Percentiles rank a stretch among this genome's conserved stretches.
Conservation (phyloP, 2,113 vertebrate species). For the Casuarius casuarius region DNA sequence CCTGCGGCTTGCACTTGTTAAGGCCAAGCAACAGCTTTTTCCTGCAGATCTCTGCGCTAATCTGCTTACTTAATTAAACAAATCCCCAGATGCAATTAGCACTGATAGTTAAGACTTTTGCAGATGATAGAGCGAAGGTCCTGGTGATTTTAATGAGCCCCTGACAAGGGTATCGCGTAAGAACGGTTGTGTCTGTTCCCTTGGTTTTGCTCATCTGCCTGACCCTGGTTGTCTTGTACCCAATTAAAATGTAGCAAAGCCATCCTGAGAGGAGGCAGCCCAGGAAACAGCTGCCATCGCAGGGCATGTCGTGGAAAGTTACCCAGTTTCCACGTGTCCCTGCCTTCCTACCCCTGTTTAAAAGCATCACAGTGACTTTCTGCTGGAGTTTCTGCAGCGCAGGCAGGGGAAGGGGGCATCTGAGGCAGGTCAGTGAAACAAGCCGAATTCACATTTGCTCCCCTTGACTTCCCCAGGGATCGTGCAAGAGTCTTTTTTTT, state of each 20-base stretch:
- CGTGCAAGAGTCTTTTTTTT: not conserved
- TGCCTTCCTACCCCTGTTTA: not conserved
- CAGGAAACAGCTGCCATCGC: not conserved
- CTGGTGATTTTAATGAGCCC: not conserved
- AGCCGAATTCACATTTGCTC: not conserved
- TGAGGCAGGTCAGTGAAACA: not conserved
- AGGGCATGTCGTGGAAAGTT: not conserved
- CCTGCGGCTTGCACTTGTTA: not conserved
- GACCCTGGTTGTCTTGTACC: not conserved
- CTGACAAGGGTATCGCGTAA: not conserved
- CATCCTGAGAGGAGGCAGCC: not conserved
- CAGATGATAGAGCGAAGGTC: not conserved
- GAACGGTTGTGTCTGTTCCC: not conserved
- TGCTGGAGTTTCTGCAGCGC: not conserved
- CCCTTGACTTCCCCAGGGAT: not conserved
- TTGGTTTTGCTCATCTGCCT: not conserved
- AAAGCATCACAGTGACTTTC: not conserved
- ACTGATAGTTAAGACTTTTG: not conserved
- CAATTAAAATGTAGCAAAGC: not conserved
- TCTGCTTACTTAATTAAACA: not conserved
- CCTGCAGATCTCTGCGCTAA: not conserved
- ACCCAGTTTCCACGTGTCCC: not conserved
- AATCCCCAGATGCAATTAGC: not conserved
- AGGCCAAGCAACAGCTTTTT: not conserved
- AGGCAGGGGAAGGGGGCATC: not conserved